A percentile compares a stretch with the other conserved stretches of the same genome.
phyloP scores from a whole-genome alignment of 2,113 vertebrate genomes.

The Malurus melanocephalus region DNA sequence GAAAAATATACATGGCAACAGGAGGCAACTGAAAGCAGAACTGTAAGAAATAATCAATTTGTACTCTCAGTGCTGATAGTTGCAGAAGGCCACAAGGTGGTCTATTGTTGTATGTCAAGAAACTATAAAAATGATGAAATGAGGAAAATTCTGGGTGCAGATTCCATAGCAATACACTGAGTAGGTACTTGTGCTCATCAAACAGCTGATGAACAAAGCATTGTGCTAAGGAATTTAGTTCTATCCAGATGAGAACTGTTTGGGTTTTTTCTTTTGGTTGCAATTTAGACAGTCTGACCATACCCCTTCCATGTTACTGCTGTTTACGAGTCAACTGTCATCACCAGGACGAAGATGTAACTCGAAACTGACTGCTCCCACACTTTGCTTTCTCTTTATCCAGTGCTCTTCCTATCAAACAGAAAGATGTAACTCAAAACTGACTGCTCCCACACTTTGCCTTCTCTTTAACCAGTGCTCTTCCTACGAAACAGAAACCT shows the following conservation, averaged over 20 bases:
- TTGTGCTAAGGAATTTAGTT: neutral
- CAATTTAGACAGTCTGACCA: neutral
- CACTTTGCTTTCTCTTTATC: neutral
- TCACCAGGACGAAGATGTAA: neutral
- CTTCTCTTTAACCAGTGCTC: neutral
- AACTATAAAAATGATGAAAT: neutral
- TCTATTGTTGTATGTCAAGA: neutral
- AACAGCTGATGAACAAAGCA: neutral
- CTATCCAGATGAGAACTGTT: neutral
- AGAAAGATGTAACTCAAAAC: neutral
- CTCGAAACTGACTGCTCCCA: neutral
- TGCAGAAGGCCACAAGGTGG: neutral
- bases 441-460: fast-evolving
- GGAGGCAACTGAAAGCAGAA: neutral
- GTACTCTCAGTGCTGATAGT: neutral
- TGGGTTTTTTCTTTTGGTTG: neutral
- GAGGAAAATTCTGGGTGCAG: neutral
- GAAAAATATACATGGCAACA: neutral
- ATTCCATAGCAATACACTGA: neutral
- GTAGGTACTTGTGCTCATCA: neutral
- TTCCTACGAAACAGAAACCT: neutral
- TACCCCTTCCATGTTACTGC: neutral
- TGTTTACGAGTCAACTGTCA: neutral
- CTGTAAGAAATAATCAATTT: neutral
- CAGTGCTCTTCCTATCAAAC: neutral